Conservation (phyloP, 1,140 invertebrate genomes). For the Temnothorax longispinosus region DNA sequence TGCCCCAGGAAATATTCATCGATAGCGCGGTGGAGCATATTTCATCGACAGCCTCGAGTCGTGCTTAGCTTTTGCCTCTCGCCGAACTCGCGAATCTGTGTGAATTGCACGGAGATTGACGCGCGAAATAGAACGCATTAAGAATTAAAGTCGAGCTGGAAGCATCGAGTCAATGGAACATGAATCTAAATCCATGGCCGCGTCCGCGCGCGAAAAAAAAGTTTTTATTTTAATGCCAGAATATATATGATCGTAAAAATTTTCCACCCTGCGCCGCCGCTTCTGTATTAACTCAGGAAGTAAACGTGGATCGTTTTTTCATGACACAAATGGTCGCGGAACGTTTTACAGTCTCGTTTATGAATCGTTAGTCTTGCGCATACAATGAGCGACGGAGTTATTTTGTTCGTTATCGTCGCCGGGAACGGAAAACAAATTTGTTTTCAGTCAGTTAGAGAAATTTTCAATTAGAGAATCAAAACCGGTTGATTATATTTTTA, state of each 20-base stretch:
- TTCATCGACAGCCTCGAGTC: background rate
- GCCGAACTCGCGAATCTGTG: background rate
- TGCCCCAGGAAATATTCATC: background rate
- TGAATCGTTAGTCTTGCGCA: background rate
- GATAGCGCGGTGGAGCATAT: background rate
- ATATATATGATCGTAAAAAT: slow-evolving; percentile 13
- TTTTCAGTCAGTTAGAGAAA: background rate
- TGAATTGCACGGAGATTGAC: background rate
- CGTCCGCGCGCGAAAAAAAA: background rate
- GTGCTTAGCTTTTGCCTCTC: background rate
- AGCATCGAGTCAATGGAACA: background rate
- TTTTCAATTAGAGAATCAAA: background rate
- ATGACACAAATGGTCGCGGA: background rate
- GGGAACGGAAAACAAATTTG: background rate
- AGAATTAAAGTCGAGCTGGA: background rate
- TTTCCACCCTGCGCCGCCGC: background rate
- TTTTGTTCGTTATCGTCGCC: background rate
- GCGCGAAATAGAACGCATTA: background rate
- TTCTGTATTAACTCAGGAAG: background rate
- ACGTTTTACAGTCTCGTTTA: background rate
- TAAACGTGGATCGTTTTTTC: background rate
- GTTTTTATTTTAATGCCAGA: background rate
- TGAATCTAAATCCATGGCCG: background rate
- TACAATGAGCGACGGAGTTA: background rate
- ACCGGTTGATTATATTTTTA: background rate